phyloP scores from a whole-genome alignment of 2,113 vertebrate genomes.

The Rhegmatorhina hoffmannsi region DNA sequence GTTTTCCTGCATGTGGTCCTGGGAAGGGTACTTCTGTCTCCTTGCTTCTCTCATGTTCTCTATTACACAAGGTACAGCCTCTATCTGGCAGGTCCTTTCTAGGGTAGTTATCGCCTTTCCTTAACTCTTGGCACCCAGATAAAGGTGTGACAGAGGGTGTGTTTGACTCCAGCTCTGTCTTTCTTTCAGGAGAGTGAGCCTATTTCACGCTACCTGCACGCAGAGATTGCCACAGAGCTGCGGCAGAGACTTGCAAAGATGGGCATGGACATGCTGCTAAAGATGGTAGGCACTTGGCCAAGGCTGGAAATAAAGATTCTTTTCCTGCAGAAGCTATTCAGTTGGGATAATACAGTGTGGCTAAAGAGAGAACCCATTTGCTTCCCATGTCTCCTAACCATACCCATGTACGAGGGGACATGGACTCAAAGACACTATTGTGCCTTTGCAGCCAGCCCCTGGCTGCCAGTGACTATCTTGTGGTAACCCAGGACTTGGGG shows the following conservation, averaged over 20 bases:
- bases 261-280: slow-evolving; percentile 90
- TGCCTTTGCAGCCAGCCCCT: background rate
- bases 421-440: background rate
- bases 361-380: background rate
- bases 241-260: slow-evolving; percentile 88
- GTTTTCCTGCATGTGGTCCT: background rate
- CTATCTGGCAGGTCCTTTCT: background rate
- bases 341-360: background rate
- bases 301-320: background rate
- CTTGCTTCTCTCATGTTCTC: background rate
- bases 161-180: background rate
- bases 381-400: background rate
- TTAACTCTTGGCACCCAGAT: background rate
- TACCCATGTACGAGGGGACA: background rate
- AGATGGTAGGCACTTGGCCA: slow-evolving; percentile 85
- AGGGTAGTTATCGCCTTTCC: background rate
- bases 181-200: slow-evolving; percentile 88
- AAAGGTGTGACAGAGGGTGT: background rate
- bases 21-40: background rate
- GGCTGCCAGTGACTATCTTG: background rate
- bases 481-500: background rate
- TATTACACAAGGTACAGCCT: background rate
- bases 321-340: background rate
- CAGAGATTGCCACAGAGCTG: slow-evolving; percentile 73
- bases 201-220: slow-evolving; percentile 84